Evolutionary conservation across 2,888 invertebrate genomes (phyloP), one percentile per base, ranked within the genome.

Genomic region (Fragum sueziense): DNA sequence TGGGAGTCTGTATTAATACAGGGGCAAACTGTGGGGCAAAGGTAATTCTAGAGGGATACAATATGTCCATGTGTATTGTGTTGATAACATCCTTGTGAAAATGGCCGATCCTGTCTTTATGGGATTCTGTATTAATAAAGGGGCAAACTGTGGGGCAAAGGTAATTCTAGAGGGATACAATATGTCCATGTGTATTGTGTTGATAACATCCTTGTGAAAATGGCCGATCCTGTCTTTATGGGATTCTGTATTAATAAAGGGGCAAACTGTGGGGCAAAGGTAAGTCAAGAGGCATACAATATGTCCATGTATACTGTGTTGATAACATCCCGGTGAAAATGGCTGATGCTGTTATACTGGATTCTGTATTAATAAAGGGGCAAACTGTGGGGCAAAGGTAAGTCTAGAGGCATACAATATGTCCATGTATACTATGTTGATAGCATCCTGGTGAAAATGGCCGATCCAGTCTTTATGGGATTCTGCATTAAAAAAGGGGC

Each of bases 311-410:
- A 0, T 99, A 99, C 94, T 98, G 99, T 80, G 99, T 99, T 0
- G 99, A 99, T 92, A 99, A 99, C 93, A 98, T 99, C 85, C 95
- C 99, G 20, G 97, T 98, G 29, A 98, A 98, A 95, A 98, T 99
- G 73, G 99, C 98, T 0, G 99, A 99, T 94, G 99, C 99, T 0
- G 95, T 97, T 99, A 99, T 91, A 95, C 99, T 80, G 99, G 99
- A 0, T 99, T 97, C 91, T 99, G 99, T 92, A 95, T 97, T 17
- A 95, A 95, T 71, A 97, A 97, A 90, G n/a, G 47, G 17, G 1
- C 20, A n/a, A n/a, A 47, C n/a, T 47, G 47, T 47, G 47, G 17
- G 1, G 47, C n/a, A 47, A 47, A 3, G 47, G 47, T 20, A 17
- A 95, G 52, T 94, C 94, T 61, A 95, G 97, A 73, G 97, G 97